Evolutionary conservation across 1,140 invertebrate genomes (phyloP).

Genomic region (Drosophila nigromelanica): DNA sequence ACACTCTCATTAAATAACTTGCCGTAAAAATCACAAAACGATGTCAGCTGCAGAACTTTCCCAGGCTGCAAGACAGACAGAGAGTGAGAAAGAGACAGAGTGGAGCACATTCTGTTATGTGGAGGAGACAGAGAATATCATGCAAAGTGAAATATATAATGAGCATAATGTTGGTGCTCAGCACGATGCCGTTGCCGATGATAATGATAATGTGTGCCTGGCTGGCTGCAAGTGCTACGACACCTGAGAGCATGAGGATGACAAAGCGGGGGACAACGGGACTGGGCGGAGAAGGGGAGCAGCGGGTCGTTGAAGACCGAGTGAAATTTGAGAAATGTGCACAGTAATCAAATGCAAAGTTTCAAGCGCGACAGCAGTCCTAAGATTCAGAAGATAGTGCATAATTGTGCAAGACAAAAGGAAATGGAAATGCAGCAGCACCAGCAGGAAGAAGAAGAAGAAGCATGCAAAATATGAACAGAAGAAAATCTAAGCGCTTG

Average conservation of each 20-base stretch:
- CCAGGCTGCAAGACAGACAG: slow-evolving; percentile 30
- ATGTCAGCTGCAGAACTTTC: slow-evolving; percentile 65
- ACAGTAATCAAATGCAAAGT: slow-evolving; percentile 76
- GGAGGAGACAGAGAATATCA: slow-evolving; percentile 20
- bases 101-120: not conserved
- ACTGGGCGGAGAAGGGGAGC: slow-evolving; percentile 4
- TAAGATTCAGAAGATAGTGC: slow-evolving; percentile 57
- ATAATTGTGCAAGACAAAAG: slow-evolving; percentile 78
- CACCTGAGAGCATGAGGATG: slow-evolving; percentile 41
- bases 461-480: slow-evolving; percentile 73
- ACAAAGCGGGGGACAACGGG: too few species aligned
- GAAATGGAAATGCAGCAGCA: slow-evolving; percentile 58
- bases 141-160: slow-evolving; percentile 74
- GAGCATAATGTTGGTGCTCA: slow-evolving; percentile 67
- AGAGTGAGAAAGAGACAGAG: not conserved
- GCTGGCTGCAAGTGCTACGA: slow-evolving; percentile 20
- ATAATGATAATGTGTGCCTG: slow-evolving; percentile 49
- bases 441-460: slow-evolving; percentile 12
- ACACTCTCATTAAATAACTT: slow-evolving; percentile 2
- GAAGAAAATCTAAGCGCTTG: slow-evolving; percentile 56
- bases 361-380: slow-evolving; percentile 54
- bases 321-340: slow-evolving; percentile 79
- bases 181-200: slow-evolving; percentile 44
- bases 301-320: slow-evolving; percentile 7
- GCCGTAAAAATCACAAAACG: slow-evolving; percentile 42